phyloP scores from a whole-genome alignment of 1,140 invertebrate species.

The Panagrolaimus sp. region DNA sequence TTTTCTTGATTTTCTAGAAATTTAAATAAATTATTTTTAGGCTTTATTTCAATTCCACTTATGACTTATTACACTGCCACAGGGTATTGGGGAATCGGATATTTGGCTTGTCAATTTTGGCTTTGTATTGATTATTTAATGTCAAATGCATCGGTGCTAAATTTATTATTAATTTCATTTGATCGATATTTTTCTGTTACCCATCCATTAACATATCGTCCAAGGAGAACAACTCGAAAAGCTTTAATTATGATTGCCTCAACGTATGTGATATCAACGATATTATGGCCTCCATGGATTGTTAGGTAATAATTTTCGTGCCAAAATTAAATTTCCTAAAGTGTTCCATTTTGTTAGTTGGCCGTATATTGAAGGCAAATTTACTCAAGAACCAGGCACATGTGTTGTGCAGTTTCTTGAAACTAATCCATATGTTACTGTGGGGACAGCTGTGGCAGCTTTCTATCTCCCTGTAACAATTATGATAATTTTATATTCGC shows the following conservation, averaged over 20 bases:
- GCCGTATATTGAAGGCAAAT: conserved; percentile 97
- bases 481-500: conserved; percentile 55
- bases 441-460: conserved; percentile 86
- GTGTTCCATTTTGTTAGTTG: conserved; percentile 8
- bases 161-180: conserved; percentile 89
- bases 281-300: conserved; percentile 15
- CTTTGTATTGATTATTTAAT: conserved; percentile 85
- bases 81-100: conserved; percentile 75
- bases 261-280: conserved; percentile 30
- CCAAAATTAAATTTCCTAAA: no score
- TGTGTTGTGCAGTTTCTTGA: conserved; percentile 99
- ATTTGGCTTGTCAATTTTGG: conserved; percentile 85
- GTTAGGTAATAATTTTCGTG: no score
- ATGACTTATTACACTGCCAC: conserved; percentile 57
- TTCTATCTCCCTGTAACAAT: conserved; percentile 90
- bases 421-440: conserved; percentile 86
- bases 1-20: no score
- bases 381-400: conserved; percentile 73
- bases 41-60: conserved; percentile 56
- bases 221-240: conserved; percentile 81
- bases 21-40: conserved; percentile 75
- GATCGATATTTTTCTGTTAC: conserved; percentile 79
- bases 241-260: conserved; percentile 86
- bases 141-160: conserved; percentile 86
- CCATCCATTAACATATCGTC: conserved; percentile 88